Conservation (phyloP, 2,113 vertebrate genomes). For the Mustela lutreola region DNA sequence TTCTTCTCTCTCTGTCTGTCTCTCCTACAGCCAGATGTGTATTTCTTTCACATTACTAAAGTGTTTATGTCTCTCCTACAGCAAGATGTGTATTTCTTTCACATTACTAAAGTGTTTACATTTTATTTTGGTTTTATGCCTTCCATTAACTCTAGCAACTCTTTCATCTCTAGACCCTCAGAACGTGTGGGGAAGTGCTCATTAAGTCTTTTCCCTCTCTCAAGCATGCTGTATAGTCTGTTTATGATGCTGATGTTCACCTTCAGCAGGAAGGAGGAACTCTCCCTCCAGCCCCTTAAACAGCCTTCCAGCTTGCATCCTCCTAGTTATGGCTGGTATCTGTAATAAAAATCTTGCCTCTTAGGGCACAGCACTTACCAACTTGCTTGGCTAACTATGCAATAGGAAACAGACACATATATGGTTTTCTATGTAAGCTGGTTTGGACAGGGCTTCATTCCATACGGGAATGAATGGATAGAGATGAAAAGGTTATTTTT, state of each 20-base stretch:
- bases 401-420: neutral
- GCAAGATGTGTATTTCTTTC: neutral
- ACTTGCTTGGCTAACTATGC: neutral
- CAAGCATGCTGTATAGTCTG: neutral
- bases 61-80: neutral
- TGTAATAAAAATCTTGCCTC: neutral
- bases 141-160: neutral
- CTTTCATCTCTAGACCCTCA: neutral
- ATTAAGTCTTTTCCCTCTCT: neutral
- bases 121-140: neutral
- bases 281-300: neutral
- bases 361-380: neutral
- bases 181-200: neutral
- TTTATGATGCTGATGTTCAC: neutral
- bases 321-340: neutral
- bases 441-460: neutral
- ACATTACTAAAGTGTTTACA: neutral
- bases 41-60: neutral
- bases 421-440: neutral
- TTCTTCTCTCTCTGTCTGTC: neutral
- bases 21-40: neutral
- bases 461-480: neutral
- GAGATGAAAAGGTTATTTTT: neutral
- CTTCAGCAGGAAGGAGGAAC: neutral
- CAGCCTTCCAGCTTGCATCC: neutral